Conservation (phyloP, 2,888 invertebrate species). For the Tinea pellionella region DNA sequence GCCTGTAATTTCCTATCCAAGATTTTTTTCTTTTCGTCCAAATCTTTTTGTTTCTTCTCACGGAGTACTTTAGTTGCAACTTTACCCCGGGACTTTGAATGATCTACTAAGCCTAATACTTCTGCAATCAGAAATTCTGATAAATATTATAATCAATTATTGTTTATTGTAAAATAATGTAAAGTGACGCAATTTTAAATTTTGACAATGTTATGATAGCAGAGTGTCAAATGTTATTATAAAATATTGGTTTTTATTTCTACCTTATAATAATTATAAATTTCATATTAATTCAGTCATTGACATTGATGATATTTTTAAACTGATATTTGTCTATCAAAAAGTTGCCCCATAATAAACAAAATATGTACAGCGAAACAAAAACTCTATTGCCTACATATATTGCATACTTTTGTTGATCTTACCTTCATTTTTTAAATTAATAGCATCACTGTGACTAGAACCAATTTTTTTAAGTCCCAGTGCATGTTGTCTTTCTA, state of each 20-base stretch:
- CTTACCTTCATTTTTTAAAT: neutral
- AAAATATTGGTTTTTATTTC: neutral
- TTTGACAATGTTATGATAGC: neutral
- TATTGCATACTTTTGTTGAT: too few species aligned
- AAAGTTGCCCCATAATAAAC: too few species aligned
- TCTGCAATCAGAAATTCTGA: neutral
- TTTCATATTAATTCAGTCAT: too few species aligned
- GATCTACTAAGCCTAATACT: constrained; percentile 23
- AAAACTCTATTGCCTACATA: too few species aligned
- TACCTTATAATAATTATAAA: too few species aligned
- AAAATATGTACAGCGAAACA: too few species aligned
- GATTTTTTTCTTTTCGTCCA: constrained; percentile 48
- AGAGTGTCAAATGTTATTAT: neutral
- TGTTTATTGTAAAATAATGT: neutral
- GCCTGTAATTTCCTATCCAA: constrained; percentile 54
- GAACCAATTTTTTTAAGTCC: constrained; percentile 44
- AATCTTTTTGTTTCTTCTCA: constrained; percentile 42
- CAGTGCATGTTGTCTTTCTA: constrained; percentile 44
- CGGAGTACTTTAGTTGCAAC: constrained; percentile 45
- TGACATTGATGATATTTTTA: too few species aligned
- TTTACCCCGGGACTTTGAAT: constrained; percentile 45
- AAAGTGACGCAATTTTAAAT: neutral
- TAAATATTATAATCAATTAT: neutral
- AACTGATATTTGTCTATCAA: too few species aligned
- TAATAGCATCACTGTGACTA: constrained; percentile 30